Percentiles rank a stretch among this genome's conserved stretches.
phyloP scores from a whole-genome alignment of 2,797 vertebrate species.

The Leptodactylus fallax region DNA sequence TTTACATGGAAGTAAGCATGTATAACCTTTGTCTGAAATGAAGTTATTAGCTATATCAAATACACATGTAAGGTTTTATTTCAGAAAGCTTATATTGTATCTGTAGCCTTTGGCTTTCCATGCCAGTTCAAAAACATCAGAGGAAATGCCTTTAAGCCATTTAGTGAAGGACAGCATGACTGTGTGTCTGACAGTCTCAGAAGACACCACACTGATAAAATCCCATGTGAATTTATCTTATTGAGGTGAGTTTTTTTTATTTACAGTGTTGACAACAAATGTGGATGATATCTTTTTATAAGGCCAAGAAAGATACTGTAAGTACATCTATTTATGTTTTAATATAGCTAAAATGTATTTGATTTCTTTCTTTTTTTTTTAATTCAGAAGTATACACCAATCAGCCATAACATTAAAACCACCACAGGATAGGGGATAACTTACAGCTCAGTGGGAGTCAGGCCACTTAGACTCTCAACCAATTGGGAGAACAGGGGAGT shows the following conservation, averaged over 20 bases:
- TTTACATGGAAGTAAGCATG: neutral
- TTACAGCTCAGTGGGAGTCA: too few species aligned
- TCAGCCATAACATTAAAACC: too few species aligned
- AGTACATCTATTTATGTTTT: too few species aligned
- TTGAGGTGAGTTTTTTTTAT: neutral
- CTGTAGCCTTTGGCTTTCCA: neutral
- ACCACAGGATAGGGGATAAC: too few species aligned
- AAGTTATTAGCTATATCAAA: slow-evolving; percentile 5
- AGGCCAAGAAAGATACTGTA: too few species aligned
- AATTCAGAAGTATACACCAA: too few species aligned
- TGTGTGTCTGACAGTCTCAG: neutral
- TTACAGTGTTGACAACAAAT: neutral
- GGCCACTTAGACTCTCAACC: too few species aligned
- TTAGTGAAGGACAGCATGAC: neutral
- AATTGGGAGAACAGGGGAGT: too few species aligned
- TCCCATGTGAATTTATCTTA: neutral
- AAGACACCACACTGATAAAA: neutral
- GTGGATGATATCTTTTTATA: neutral
- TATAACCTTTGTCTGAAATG: neutral
- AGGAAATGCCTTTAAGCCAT: neutral
- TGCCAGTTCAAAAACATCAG: neutral
- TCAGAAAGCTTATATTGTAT: slow-evolving; percentile 7
- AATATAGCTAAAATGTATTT: too few species aligned
- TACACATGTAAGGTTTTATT: neutral
- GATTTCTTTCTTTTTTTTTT: too few species aligned